Evolutionary conservation across 1,140 invertebrate species (phyloP), one percentile per base, ranked within the genome.

Genomic region (Hyposmocoma kahamanoa): DNA sequence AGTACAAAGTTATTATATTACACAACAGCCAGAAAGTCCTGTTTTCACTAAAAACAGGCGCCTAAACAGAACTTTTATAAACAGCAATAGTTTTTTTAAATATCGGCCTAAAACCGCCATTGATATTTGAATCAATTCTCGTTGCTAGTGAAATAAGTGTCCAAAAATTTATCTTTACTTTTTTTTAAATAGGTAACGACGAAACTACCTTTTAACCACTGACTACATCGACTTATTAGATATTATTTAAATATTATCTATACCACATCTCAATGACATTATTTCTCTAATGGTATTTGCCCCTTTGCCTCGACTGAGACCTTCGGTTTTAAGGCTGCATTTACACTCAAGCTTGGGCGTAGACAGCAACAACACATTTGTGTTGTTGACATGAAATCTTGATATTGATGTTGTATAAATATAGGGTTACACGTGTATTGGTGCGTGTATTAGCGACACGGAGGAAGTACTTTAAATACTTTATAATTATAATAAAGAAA

Each of bases 161-260:
- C 55, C 59, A 58, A 55, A 43, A 42, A 36, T 43, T 26, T 30
- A 20, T 47, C 22, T 57, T 20, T 41, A 62, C 53, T 56, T 50
- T 57, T 54, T 62, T 61, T 67, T 62, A 62, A 52, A 62, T 67
- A 72, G 64, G 67, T 75, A 80, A 80, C 70, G 71, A 80, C 70
- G 68, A 75, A 64, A 80, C 81, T 84, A 84, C 77, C 67, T 72
- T 60, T 64, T 67, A 82, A 82, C 74, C 78, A 77, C 62, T 70
- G 81, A 79, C 81, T 84, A 82, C 78, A 73, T 76, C 62, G 56
- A 75, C 70, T 75, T 78, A 83, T 65, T 68, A 61, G 53, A 63
- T 72, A 70, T 48, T 69, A 70, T 69, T 73, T 75, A 76, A 72
- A 72, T 73, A 79, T 56, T 75, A 69, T 75, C 69, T 74, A 75